Base-by-base conservation (phyloP, 2,888 invertebrate genomes). In the Bedellia somnulentella region DNA sequence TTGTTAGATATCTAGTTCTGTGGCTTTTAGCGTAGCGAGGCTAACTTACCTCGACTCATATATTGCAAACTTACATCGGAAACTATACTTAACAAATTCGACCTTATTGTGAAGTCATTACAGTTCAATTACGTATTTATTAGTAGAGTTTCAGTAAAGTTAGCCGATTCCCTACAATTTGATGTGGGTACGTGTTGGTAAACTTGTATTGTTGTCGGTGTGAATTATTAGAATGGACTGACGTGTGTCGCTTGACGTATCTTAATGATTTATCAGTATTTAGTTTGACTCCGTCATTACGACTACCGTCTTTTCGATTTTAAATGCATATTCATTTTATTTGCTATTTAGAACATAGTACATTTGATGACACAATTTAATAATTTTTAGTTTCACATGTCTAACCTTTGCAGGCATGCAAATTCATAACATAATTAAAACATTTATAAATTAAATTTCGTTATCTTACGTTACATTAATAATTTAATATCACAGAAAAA, bases 141-240 rank as follows among this genome's bases (percentile, higher is more conserved):
- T 24, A 13, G 13, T 13, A 24, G 18, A 18, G 24, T 9, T 17
- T 16, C n/a, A 6, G 27, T n/a, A 27, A 16, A 27, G 27, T 27
- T 27, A 16, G 11, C 11, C 13, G 27, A 16, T 27, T 16, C 15
- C 17, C 8, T 15, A 13, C 15, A 13, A 15, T 24, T 31, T 32
- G 32, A 32, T 24, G 28, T 32, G 32, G 32, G 32, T 32, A 10
- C 27, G 2, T 15, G 14, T 13, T 12, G 15, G n/a, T n/a, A n/a
- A 27, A 32, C 28, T 32, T 32, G 24, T 32, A 29, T 22, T 28
- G 29, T 32, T 32, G 13, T 32, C 32, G 29, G 32, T 17, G 12
- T 16, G 24, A 32, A 32, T 28, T 32, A n/a, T 14, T 12, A n/a
- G 6, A 6, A 13, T 13, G 24, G 13, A 13, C 12, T 24, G 24